Conservation (phyloP, 1,140 invertebrate species). For the Tetragonula clypearis region DNA sequence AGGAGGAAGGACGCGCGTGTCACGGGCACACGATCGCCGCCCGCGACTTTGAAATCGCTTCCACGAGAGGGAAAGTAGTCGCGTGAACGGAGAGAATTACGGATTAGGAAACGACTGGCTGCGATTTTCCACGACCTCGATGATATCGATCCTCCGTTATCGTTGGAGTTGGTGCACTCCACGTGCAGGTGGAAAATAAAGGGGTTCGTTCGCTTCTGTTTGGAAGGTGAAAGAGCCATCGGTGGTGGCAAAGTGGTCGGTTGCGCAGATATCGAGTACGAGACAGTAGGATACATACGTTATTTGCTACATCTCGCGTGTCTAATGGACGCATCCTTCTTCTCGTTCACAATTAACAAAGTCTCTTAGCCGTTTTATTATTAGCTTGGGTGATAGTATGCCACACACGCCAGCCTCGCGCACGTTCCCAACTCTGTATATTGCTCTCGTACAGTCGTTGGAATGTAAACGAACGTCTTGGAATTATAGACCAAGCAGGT, state of each 20-base stretch:
- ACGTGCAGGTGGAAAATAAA: too few relatives aligned
- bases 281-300: background rate
- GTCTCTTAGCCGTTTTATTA: conserved; percentile 35
- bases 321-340: conserved; percentile 19
- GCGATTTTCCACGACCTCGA: background rate
- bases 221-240: background rate
- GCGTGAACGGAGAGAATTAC: background rate
- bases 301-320: background rate
- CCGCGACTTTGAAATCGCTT: background rate
- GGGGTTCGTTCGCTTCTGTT: too few relatives aligned
- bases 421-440: conserved; percentile 49
- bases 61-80: conserved; percentile 2
- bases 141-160: too few relatives aligned
- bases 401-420: background rate
- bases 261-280: too few relatives aligned
- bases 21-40: background rate
- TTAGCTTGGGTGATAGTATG: conserved; percentile 24
- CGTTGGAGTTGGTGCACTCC: too few relatives aligned
- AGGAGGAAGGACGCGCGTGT: background rate
- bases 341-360: conserved; percentile 32
- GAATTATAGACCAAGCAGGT: conserved; percentile 64
- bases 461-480: conserved; percentile 44
- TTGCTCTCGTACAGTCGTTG: conserved; percentile 39
- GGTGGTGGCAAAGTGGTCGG: background rate
- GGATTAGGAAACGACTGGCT: background rate